These are phyloP conservation scores for Adineta ricciae DNA, from an alignment of 2,888 invertebrate species.

Conservation along the genomic window DNA sequence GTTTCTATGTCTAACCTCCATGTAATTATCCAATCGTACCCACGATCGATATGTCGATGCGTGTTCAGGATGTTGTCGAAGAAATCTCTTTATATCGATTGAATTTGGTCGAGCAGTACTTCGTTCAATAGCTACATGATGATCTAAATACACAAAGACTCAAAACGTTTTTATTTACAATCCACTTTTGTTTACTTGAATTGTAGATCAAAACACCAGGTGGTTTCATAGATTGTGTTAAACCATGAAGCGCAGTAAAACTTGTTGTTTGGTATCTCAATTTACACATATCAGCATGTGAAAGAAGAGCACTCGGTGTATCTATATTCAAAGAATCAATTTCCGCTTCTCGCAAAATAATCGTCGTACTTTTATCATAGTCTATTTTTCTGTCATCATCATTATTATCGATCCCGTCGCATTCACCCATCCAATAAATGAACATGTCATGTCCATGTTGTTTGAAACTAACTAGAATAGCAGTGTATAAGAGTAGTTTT, in stretches of 20 bases:
- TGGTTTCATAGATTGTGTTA: constrained; percentile 60
- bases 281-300: constrained; percentile 58
- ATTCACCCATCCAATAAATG: constrained; percentile 67
- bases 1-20: neutral
- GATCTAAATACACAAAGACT: constrained; percentile 39
- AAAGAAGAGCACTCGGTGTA: neutral
- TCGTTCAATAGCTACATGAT: constrained; percentile 46
- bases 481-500: constrained; percentile 46
- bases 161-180: neutral
- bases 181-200: constrained; percentile 54
- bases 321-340: neutral
- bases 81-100: constrained; percentile 51
- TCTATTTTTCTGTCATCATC: constrained; percentile 47
- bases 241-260: constrained; percentile 60
- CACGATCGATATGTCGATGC: constrained; percentile 36
- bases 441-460: constrained; percentile 64
- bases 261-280: constrained; percentile 63
- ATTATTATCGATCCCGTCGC: constrained; percentile 50
- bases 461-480: constrained; percentile 39
- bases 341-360: neutral
- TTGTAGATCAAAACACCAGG: constrained; percentile 66
- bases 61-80: constrained; percentile 49
- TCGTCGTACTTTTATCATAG: constrained; percentile 49
- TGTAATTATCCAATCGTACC: constrained; percentile 18
- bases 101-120: constrained; percentile 53